These are phyloP conservation scores for Hydrolagus colliei DNA, from an alignment of 2,797 vertebrate species.

Conservation along the genomic window DNA sequence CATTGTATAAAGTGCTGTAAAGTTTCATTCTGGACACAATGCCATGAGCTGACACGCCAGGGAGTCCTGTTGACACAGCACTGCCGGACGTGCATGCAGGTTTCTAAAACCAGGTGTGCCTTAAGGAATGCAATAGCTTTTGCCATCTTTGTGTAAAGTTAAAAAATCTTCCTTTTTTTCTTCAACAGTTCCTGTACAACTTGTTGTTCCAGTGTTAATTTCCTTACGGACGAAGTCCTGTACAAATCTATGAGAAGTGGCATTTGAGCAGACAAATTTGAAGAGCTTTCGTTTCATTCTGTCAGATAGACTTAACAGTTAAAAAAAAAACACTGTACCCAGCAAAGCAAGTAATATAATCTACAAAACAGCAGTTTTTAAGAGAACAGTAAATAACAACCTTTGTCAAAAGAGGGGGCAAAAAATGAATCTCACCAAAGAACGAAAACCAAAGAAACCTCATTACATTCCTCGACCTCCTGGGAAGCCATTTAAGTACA, in stretches of 20 bases:
- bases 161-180: constrained; percentile 32
- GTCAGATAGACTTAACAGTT: background rate
- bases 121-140: constrained; percentile 10
- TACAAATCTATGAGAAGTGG: background rate
- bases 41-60: background rate
- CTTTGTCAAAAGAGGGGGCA: constrained; percentile 31
- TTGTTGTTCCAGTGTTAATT: constrained; percentile 4
- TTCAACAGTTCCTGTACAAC: constrained; percentile 46
- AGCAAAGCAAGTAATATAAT: background rate
- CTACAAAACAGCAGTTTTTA: background rate
- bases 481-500: constrained; percentile 95
- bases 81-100: background rate
- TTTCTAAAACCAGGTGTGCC: constrained; percentile 5
- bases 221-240: no score
- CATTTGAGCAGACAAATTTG: background rate
- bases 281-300: background rate
- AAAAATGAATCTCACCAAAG: constrained; percentile 74
- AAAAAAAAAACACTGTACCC: constrained; percentile 35
- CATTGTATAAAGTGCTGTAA: background rate
- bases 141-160: background rate
- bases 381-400: constrained; percentile 37
- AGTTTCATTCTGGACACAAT: background rate
- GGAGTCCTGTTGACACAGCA: background rate
- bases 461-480: constrained; percentile 94
- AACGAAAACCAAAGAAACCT: constrained; percentile 92